Evolutionary conservation across 2,888 invertebrate species (phyloP).

Genomic region (Limnephilus auricula): DNA sequence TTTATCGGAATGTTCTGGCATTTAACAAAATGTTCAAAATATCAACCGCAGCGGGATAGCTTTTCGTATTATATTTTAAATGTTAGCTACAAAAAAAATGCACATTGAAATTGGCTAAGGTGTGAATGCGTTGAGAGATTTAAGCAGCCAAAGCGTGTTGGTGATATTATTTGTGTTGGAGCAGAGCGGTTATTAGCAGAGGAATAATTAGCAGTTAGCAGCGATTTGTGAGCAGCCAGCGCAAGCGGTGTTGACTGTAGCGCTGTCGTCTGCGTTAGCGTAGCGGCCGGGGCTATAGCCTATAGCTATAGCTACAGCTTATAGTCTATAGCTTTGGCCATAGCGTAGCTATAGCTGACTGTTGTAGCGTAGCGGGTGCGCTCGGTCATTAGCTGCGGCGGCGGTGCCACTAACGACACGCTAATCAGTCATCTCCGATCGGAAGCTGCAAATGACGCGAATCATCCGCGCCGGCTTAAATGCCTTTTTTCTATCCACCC

Average conservation of each 20-base stretch:
- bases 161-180: conserved; percentile 40
- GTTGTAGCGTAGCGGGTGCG: conserved; percentile 13
- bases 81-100: not conserved
- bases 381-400: conserved; percentile 55
- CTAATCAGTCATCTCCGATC: conserved; percentile 60
- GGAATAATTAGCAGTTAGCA: not conserved
- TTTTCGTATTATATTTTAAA: not conserved
- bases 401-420: conserved; percentile 51
- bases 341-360: too few species aligned
- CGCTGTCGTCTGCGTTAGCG: not conserved
- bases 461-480: conserved; percentile 48
- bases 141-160: conserved; percentile 46
- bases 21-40: not conserved
- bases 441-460: conserved; percentile 57
- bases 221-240: conserved; percentile 2
- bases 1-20: not conserved
- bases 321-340: too few species aligned
- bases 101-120: not conserved
- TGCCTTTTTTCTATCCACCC: conserved; percentile 23
- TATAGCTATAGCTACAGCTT: too few species aligned
- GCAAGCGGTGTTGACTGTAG: not conserved
- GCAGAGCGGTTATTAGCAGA: not conserved
- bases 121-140: conserved; percentile 28
- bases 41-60: not conserved
- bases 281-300: too few species aligned